Conservation (phyloP, 1,140 invertebrate genomes). For the Cherax destructor region DNA sequence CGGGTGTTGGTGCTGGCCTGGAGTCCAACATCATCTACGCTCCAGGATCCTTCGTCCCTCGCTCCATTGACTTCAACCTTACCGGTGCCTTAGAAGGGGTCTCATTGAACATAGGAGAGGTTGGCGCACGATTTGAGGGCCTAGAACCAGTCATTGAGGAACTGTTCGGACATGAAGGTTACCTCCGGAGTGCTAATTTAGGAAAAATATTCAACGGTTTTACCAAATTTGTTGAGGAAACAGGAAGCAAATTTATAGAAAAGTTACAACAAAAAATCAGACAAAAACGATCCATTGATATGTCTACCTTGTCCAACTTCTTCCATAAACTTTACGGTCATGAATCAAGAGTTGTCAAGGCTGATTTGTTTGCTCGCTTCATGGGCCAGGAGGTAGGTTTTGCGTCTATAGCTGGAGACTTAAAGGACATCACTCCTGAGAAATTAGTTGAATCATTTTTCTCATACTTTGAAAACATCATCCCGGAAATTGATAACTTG, state of each 20-base stretch:
- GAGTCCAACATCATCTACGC: conserved; percentile 51
- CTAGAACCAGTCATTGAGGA: conserved; percentile 41
- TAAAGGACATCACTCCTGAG: neutral
- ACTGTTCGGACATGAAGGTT: conserved; percentile 41
- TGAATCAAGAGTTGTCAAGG: neutral
- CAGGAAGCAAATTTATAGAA: neutral
- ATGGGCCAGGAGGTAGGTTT: conserved; percentile 42
- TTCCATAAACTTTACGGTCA: conserved; percentile 20
- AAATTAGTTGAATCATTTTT: neutral
- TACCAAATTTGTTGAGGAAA: neutral
- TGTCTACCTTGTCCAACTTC: conserved; percentile 1
- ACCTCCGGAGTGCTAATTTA: neutral
- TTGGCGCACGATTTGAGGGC: conserved; percentile 40
- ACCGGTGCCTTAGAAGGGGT: conserved; percentile 31
- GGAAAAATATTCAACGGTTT: neutral
- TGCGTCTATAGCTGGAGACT: conserved; percentile 8
- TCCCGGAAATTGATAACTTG: neutral
- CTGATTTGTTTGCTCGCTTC: conserved; percentile 4
- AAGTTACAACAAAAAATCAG: neutral
- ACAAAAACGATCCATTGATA: conserved; percentile 7
- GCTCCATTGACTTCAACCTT: conserved; percentile 43
- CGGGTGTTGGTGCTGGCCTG: conserved; percentile 20
- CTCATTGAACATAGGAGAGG: conserved; percentile 40
- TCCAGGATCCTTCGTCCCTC: conserved; percentile 46
- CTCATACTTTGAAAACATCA: neutral